phyloP scores from a whole-genome alignment of 2,797 vertebrate species.

The Tokudaia tokunoshimensis region DNA sequence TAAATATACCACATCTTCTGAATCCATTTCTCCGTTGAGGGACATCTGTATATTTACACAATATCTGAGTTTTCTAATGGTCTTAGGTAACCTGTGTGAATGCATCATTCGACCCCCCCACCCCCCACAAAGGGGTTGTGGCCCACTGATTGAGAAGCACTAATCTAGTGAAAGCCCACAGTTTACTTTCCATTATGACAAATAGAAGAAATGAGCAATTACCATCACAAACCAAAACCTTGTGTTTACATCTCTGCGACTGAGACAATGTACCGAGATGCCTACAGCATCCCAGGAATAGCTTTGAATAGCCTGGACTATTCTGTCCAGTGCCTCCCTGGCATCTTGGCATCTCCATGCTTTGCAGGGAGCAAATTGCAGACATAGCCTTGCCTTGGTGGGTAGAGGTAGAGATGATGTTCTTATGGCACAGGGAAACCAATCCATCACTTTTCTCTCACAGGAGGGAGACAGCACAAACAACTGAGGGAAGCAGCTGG shows the following conservation, averaged over 20 bases:
- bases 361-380: background rate
- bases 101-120: background rate
- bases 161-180: background rate
- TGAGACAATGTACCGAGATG: background rate
- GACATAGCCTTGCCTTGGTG: background rate
- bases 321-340: background rate
- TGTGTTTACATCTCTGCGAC: background rate
- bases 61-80: background rate
- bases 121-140: background rate
- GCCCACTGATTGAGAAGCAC: background rate
- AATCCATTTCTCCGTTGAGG: no score
- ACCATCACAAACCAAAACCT: background rate
- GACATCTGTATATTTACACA: background rate
- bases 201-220: background rate
- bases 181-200: background rate
- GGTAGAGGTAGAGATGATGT: background rate
- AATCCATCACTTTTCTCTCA: background rate
- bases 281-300: background rate
- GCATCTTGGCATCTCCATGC: background rate
- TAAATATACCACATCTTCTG: no score
- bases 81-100: background rate
- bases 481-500: background rate
- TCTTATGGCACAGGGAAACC: background rate
- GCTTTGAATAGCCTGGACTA: background rate
- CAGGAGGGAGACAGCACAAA: rapidly evolving